These are phyloP conservation scores for Carabus problematicus DNA, from an alignment of 2,888 invertebrate species.

Conservation along the genomic window DNA sequence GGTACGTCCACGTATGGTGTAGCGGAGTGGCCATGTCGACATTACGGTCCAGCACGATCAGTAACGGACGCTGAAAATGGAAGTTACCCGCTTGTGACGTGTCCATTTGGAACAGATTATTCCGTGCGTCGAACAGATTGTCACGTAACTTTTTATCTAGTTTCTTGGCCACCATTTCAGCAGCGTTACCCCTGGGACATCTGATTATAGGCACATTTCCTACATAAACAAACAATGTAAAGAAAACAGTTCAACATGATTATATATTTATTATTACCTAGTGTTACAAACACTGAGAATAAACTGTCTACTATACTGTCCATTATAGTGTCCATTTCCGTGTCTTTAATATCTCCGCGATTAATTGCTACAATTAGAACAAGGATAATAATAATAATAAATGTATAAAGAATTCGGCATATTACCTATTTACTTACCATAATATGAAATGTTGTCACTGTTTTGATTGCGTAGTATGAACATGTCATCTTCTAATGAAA, in stretches of 20 bases:
- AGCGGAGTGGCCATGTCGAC: constrained; percentile 97
- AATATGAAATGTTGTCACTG: constrained; percentile 90
- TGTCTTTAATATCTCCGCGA: constrained; percentile 90
- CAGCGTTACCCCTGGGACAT: constrained; percentile 94
- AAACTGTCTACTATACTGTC: constrained; percentile 94
- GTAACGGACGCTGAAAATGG: constrained; percentile 91
- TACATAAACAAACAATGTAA: constrained; percentile 55
- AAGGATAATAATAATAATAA: not conserved
- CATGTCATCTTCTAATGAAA: constrained; percentile 96
- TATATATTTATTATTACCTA: constrained; percentile 69
- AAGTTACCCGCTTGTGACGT: constrained; percentile 76
- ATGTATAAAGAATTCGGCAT: not conserved
- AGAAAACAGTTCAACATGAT: constrained; percentile 44
- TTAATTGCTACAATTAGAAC: constrained; percentile 77
- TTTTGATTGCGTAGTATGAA: constrained; percentile 94
- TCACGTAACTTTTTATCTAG: constrained; percentile 96
- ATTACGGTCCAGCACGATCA: constrained; percentile 92
- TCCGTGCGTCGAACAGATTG: constrained; percentile 95
- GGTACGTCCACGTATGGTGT: constrained; percentile 99
- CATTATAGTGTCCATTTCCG: constrained; percentile 94
- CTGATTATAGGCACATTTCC: constrained; percentile 87
- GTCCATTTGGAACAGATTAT: constrained; percentile 92
- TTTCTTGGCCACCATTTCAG: constrained; percentile 97
- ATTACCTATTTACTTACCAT: constrained; percentile 66
- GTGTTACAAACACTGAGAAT: constrained; percentile 96